These are phyloP conservation scores for Auanema freiburgensis DNA, from an alignment of 2,888 invertebrate species.

Conservation along the genomic window DNA sequence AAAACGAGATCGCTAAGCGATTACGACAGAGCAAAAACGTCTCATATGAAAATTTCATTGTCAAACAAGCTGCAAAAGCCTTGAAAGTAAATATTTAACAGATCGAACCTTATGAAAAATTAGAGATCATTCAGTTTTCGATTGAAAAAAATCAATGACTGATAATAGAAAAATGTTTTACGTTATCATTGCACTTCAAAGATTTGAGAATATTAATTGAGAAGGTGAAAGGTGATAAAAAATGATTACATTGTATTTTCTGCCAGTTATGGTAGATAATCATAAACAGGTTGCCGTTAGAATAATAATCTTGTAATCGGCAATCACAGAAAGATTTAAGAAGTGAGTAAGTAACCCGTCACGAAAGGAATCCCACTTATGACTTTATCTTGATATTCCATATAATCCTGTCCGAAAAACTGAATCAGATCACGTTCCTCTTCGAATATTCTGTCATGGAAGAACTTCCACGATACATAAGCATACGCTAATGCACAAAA, in stretches of 20 bases:
- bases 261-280: too few species aligned
- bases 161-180: too few species aligned
- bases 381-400: constrained; percentile 81
- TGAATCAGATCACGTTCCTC: constrained; percentile 71
- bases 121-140: background rate
- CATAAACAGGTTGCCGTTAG: too few species aligned
- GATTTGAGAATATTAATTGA: too few species aligned
- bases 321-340: too few species aligned
- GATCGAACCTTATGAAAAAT: background rate
- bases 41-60: background rate
- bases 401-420: constrained; percentile 88
- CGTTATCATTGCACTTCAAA: too few species aligned
- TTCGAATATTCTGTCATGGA: constrained; percentile 78
- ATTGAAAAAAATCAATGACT: too few species aligned
- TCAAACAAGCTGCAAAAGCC: background rate
- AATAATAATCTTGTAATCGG: too few species aligned
- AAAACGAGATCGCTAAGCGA: constrained; percentile 2
- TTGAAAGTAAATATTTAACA: constrained; percentile 6
- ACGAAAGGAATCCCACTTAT: constrained; percentile 85
- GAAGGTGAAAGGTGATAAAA: too few species aligned
- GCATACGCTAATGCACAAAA: constrained; percentile 81
- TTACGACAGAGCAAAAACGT: background rate
- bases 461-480: constrained; percentile 86
- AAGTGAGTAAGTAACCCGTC: constrained; percentile 69
- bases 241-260: too few species aligned